Base-by-base conservation (phyloP, 53 echinoderm and acorn worm genomes). In the Patiria pectinifera region DNA sequence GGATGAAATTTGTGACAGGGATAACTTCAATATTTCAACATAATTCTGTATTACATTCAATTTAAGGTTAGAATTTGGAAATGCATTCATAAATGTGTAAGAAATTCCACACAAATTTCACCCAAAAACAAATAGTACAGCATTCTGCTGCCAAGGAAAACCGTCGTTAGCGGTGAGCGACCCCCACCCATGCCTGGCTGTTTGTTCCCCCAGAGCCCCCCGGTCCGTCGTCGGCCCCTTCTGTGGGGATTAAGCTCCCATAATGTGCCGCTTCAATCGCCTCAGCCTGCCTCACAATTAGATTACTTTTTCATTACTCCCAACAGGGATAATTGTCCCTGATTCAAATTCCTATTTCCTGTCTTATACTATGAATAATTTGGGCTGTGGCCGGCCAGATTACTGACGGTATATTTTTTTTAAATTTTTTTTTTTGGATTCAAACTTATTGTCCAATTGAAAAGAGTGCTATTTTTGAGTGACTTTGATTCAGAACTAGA, bases 231-330 rank as follows among this genome's bases (percentile, higher is more conserved):
- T 81, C 90, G 90, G 90, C 15, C 90, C 18, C 77, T 78, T 90
- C 80, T 90, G 90, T 79, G 66, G 90, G 90, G 90, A 90, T 90
- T 90, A 90, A 44, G 45, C 89, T 43, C 83, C 23, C 69, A 77
- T 90, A 90, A 89, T 81, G 89, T 89, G 80, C 89, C 80, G 89
- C 89, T 89, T 89, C 89, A 89, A 89, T 89, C 89, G 47, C 80
- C 89, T 66, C 89, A 89, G 89, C 89, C 81, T 80, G 89, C 89
- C 89, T 89, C 53, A 89, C 89, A 89, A 89, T 89, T 89, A 89
- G 89, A 89, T 89, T 89, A 89, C 81, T 89, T 89, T 89, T 89
- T 89, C 89, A 89, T 89, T 89, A 89, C 89, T 89, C 89, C 89
- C 89, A 89, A 89, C 89, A 89, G 69, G 80, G 81, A 89, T 89